Base-by-base conservation (phyloP, 2,888 invertebrate genomes). In the Macrosoma leucophasiata region DNA sequence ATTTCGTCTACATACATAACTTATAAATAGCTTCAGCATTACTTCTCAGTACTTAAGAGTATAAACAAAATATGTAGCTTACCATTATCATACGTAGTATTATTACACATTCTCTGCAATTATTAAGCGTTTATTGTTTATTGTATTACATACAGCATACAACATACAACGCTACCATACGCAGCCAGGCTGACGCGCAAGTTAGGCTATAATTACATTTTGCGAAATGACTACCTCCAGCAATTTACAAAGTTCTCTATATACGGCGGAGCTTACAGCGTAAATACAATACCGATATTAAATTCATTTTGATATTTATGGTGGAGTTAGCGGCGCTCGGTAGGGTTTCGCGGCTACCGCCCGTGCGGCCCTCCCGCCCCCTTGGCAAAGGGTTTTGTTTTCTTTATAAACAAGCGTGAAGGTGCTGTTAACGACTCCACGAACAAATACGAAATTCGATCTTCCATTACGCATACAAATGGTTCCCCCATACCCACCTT, bases 361-460 rank as follows among this genome's bases (percentile, higher is more conserved):
- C 48, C 50, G 44, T n/a, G n/a, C 42, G 43, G 47, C 41, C 49
- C 39, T 42, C n/a, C 46, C 49, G 39, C 55, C 47, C 50, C 47
- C 51, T 51, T 57, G 57, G 63, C 58, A 64, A 74, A 76, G 75
- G 79, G 76, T 74, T 78, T 73, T 81, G 76, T 81, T 82, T 82
- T 81, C 79, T 79, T 81, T 79, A 77, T 72, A 79, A 78, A 79
- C 76, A 81, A 75, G 62, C 69, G 67, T 62, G 72, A 73, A 82
- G 81, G 81, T 78, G 79, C 72, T 68, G 79, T 65, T 82, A 84
- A 81, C 78, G 77, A 82, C 77, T 77, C 78, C 64, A 66, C 67
- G 75, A 78, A 81, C 79, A 84, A 84, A 84, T 78, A 84, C 78
- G 79, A 82, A 82, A 84, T 81, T 82, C 76, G 79, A 82, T 84